Evolutionary conservation across 2,113 vertebrate genomes (phyloP), one percentile per base, ranked within the genome.

Genomic region (Bathybates hornii): DNA sequence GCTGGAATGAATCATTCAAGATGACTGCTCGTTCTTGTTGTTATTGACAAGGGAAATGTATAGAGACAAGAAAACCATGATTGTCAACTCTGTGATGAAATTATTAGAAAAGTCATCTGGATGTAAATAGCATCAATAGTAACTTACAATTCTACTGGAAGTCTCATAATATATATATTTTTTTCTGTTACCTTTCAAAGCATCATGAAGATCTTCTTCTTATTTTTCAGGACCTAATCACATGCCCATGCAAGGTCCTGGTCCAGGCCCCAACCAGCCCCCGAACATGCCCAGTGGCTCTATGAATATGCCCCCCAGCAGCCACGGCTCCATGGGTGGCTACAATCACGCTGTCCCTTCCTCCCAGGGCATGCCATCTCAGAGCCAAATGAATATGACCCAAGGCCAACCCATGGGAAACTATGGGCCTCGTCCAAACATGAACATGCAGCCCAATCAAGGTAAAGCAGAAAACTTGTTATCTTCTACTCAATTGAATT

Each of bases 401-500:
- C 99, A 99, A 94, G 99, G 98, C 56, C 98, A 99, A 89, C 97
- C 98, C 0, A 98, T 99, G 97, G 98, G 97, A 81, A 99, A 94
- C 94, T 99, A 99, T 17, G 98, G 98, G 53, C 98, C 98, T 73
- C 97, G 99, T 94, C 98, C 98, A 94, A 99, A 97, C 95, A 98
- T 99, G 97, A 99, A 97, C 94, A 99, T 99, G 97, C 98, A 99
- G 59, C 98, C 98, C 87, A 99, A 96, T 94, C 99, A 99, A 98
- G 99, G 99, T 99, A 95, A 88, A 86, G 45, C 7, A 27, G 8
- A 19, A 14, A 3, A 14, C 84, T 87, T 82, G 3, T 59, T 52
- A 5, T 7, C 50, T 85, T 85, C 6, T 13, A 16, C 6, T 41
- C 32, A 21, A 7, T 87, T 45, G 13, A 9, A 7, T 24, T 90